phyloP scores from a whole-genome alignment of 2,797 vertebrate species.

The Alectoris magna region DNA sequence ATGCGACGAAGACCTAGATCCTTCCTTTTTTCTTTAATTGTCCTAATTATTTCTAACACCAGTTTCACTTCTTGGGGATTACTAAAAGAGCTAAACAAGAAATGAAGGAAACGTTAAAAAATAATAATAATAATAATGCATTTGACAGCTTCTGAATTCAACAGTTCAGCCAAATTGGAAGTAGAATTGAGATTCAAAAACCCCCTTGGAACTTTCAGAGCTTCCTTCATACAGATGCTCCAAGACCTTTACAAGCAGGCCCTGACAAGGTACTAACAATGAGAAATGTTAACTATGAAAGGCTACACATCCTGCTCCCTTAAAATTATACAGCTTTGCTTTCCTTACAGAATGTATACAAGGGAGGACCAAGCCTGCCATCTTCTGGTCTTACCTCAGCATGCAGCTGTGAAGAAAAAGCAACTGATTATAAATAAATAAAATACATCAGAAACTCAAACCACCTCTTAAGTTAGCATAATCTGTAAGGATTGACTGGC shows the following conservation, averaged over 20 bases:
- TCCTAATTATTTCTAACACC: conserved; percentile 82
- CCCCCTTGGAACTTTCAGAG: background rate
- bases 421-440: background rate
- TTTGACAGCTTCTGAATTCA: background rate
- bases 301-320: background rate
- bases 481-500: background rate
- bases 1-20: conserved; percentile 74
- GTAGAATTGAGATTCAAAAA: background rate
- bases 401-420: background rate
- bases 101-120: background rate
- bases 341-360: background rate
- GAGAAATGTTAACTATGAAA: background rate
- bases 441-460: background rate
- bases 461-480: background rate
- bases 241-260: background rate
- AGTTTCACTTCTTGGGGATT: conserved; percentile 86
- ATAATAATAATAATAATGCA: background rate
- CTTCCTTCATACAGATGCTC: background rate
- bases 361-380: conserved; percentile 31
- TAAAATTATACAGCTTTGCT: background rate
- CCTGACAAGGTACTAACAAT: background rate
- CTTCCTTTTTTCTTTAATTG: conserved; percentile 79
- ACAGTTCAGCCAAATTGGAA: background rate
- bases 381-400: conserved; percentile 18
- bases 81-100: conserved; percentile 80